These are phyloP conservation scores for Tachycineta bicolor DNA, from an alignment of 2,113 vertebrate genomes.

Conservation along the genomic window DNA sequence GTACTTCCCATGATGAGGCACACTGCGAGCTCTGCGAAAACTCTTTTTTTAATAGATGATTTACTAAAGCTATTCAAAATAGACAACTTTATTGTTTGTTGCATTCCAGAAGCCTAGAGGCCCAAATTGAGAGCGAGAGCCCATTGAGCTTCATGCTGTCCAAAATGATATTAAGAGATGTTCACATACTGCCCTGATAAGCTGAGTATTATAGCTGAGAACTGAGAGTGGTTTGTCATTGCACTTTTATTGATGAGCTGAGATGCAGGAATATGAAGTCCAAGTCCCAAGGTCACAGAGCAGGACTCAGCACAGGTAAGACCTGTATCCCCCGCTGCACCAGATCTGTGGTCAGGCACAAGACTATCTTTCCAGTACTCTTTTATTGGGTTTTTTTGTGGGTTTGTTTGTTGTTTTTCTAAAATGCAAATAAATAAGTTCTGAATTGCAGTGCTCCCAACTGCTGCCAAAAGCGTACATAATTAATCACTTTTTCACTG, in stretches of 20 bases:
- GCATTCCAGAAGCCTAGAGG: conserved; percentile 1
- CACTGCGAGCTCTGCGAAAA: neutral
- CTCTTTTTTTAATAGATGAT: neutral
- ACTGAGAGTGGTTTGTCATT: neutral
- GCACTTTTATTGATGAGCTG: neutral
- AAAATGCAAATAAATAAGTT: neutral
- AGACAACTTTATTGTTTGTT: conserved; percentile 3
- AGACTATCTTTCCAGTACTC: neutral
- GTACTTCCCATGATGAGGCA: neutral
- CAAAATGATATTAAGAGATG: neutral
- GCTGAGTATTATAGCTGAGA: neutral
- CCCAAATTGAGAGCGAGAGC: neutral
- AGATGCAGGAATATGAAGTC: neutral
- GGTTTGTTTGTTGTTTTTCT: neutral
- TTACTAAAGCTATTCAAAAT: conserved; percentile 42
- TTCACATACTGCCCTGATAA: neutral
- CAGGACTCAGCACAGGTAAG: neutral
- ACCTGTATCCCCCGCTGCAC: neutral
- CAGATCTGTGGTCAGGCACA: neutral
- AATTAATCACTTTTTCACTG: neutral
- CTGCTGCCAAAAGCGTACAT: neutral
- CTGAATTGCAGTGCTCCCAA: neutral
- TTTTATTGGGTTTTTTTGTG: neutral
- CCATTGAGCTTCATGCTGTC: neutral
- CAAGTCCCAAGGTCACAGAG: neutral